Conservation (phyloP, 2,888 invertebrate species). For the Elysia crispata region DNA sequence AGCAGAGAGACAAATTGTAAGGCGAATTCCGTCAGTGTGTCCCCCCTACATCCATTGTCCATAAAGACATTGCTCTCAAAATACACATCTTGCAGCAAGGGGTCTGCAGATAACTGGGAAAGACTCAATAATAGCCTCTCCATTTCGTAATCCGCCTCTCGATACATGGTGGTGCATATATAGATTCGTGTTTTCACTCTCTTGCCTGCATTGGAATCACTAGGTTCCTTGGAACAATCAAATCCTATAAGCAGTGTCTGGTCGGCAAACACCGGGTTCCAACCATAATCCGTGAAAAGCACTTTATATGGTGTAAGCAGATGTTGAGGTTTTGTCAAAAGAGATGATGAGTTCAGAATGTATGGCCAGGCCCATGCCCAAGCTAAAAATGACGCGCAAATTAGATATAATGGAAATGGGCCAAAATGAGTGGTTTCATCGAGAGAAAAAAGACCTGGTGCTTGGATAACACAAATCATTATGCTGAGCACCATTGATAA, state of each 20-base stretch:
- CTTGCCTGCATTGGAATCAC: conserved; percentile 50
- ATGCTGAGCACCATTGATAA: conserved; percentile 57
- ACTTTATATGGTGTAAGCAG: conserved; percentile 58
- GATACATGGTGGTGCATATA: conserved; percentile 70
- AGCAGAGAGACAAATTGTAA: conserved; percentile 62
- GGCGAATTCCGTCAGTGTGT: conserved; percentile 62
- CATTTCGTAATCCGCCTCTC: conserved; percentile 71
- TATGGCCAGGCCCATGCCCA: conserved; percentile 56
- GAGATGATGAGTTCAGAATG: conserved; percentile 45
- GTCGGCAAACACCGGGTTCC: conserved; percentile 58
- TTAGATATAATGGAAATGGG: conserved; percentile 46
- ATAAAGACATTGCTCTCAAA: conserved; percentile 68
- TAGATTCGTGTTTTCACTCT: conserved; percentile 55
- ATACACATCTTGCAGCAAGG: conserved; percentile 55
- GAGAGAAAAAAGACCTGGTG: conserved; percentile 44
- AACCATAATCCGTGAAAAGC: conserved; percentile 55
- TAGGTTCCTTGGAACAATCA: conserved; percentile 41
- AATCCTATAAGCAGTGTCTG: conserved; percentile 57
- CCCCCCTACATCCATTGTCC: conserved; percentile 64
- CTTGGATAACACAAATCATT: conserved; percentile 48
- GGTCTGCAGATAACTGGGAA: conserved; percentile 56
- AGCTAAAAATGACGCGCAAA: conserved; percentile 50
- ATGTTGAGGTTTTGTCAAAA: conserved; percentile 47
- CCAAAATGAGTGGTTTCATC: conserved; percentile 56
- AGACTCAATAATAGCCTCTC: conserved; percentile 62